These are phyloP conservation scores for Porites lutea DNA, from an alignment of 64 coral and sea anemone species.

Conservation along the genomic window DNA sequence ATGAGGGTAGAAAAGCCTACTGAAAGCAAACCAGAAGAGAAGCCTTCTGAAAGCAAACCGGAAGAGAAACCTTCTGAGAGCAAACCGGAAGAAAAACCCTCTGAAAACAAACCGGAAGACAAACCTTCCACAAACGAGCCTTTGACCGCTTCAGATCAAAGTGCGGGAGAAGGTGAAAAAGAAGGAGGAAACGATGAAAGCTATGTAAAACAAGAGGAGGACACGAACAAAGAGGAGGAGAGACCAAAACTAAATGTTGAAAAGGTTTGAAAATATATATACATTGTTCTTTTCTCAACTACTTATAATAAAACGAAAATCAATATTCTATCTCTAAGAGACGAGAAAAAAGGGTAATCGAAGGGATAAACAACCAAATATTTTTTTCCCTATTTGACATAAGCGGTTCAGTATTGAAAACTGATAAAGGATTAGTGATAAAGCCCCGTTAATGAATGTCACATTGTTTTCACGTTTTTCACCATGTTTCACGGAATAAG, in stretches of 20 bases:
- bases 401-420: no score
- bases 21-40: neutral
- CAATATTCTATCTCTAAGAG: no score
- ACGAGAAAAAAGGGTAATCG: no score
- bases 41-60: neutral
- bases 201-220: neutral
- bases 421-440: no score
- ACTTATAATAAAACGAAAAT: no score
- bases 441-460: no score
- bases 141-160: neutral
- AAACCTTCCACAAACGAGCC: neutral
- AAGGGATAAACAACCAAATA: no score
- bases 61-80: neutral
- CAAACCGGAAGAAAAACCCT: slow-evolving; percentile 16
- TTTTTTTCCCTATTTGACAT: no score
- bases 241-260: slow-evolving; percentile 31
- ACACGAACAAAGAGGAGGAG: slow-evolving; percentile 23
- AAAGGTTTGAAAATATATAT: neutral
- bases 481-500: no score
- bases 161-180: neutral
- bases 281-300: neutral
- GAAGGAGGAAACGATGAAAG: slow-evolving; percentile 5
- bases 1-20: neutral
- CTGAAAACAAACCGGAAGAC: slow-evolving; percentile 6
- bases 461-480: no score